Base-by-base conservation (phyloP, 2,797 vertebrate genomes). In the Apodemus agrarius region DNA sequence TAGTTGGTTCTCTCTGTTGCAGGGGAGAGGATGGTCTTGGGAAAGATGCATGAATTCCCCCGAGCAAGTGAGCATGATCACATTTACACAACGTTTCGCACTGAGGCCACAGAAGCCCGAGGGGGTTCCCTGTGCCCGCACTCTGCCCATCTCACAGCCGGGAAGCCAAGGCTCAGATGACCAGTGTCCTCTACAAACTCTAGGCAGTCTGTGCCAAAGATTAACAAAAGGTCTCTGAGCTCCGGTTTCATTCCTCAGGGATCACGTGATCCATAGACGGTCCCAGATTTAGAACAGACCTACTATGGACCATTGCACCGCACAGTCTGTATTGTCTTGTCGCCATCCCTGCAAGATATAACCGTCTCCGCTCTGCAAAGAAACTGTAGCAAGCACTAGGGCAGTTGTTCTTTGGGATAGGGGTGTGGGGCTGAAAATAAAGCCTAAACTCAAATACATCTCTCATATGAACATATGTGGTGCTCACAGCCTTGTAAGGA, bases 81-180 rank as follows among this genome's bases (percentile, higher is more conserved):
- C 29, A 19, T 26, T 13, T 40, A 34, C 61, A 37, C 6, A 52
- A 90, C 43, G 46, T 63, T 84, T 8, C 22, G 9, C 17, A 21
- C 34, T 43, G 43, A 76, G 72, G 13, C 76, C 9, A 57, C 12
- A 72, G 57, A 95, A 65, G 31, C 67, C 86, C 34, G 1, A 12
- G 11, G 22, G 43, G 34, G 11, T 65, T 12, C 69, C 72, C 5
- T 34, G 3, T 2, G 0, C 21, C 74, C 43, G 12, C 65, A 5
- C 21, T 8, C 49, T 24, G 49, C n/a, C 94, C 94, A 46, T 86
- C 75, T 90, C 74, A 81, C 5, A 74, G 94, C 46, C 67, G 91
- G 84, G 34, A 94, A 74, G 24, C 14, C 0, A 17, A 93, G 63
- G 21, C 72, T 74, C 16, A 31, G 1, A 8, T 0, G 46, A 59